Evolutionary conservation across 2,797 vertebrate genomes (phyloP).

Genomic region (Enteromius thamalakanensis): DNA sequence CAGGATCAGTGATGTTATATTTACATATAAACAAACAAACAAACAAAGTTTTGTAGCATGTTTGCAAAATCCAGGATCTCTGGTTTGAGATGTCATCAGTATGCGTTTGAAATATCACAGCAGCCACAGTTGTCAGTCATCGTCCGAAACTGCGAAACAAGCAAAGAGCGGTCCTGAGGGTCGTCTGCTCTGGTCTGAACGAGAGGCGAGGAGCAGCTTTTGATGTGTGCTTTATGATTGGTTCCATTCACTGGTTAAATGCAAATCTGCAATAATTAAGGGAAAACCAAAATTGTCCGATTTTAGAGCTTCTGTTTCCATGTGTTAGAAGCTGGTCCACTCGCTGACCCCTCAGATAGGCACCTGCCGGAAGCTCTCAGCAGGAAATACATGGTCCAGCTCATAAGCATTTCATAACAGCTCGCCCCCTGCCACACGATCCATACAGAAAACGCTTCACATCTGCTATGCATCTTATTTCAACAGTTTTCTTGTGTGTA

Average conservation of each 20-base stretch:
- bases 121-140: slow-evolving; percentile 11
- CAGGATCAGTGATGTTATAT: slow-evolving; percentile 50
- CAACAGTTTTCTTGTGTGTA: background rate
- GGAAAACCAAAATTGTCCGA: slow-evolving; percentile 6
- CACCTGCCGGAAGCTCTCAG: slow-evolving; percentile 22
- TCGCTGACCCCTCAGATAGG: slow-evolving; percentile 6
- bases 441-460: slow-evolving; percentile 8
- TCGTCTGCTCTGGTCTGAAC: slow-evolving; percentile 23
- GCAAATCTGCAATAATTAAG: slow-evolving; percentile 9
- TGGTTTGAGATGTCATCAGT: slow-evolving; percentile 22
- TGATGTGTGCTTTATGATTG: slow-evolving; percentile 35
- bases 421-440: background rate
- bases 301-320: background rate
- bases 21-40: slow-evolving; percentile 51
- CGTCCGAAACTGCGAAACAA: slow-evolving; percentile 19
- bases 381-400: background rate
- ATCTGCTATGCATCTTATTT: background rate
- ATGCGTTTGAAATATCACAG: slow-evolving; percentile 23
- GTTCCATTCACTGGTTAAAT: slow-evolving; percentile 2
- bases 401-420: slow-evolving; percentile 9
- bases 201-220: slow-evolving; percentile 10
- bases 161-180: slow-evolving; percentile 41
- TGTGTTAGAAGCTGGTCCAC: background rate
- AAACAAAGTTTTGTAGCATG: background rate
- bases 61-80: slow-evolving; percentile 37